Evolutionary conservation across 2,888 invertebrate species (phyloP), one percentile per base, ranked within the genome.

Genomic region (Pomacea canaliculata): DNA sequence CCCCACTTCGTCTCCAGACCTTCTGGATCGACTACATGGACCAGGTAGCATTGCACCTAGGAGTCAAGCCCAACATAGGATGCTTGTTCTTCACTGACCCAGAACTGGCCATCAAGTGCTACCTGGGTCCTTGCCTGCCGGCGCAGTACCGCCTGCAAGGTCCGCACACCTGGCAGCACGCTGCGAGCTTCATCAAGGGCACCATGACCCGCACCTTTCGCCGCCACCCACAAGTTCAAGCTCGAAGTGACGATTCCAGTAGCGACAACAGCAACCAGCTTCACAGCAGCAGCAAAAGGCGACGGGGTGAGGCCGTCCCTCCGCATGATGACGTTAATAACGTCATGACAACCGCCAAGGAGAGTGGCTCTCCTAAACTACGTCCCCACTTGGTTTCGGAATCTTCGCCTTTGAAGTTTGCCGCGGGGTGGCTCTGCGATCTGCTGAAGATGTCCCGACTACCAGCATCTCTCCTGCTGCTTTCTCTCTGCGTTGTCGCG

Each of bases 21-120:
- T 88, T 86, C 78, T 90, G 89, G 89, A 86, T 90, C 10, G 82
- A 84, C 5, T 87, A 88, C 80, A 90, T 90, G 90, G 90, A 90
- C 79, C 85, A 87, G 37, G 81, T 90, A 12, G 89, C 89, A 4
- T 59, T 75, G 8, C 76, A 85, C 73, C 84, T 89, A 48, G 88
- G 88, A 3, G 87, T 79, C 5, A 81, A 81, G 62, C 90, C 90
- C 5, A 78, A 86, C 73, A 67, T 90, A n/a, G 72, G 75, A 66
- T 62, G 66, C 10, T 27, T 81, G 56, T 10, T 80, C 49, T 67
- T 76, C 10, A 51, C n/a, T 23, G 79, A 80, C 59, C 81, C 82
- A 0, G 73, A 73, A 19, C 65, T 90, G 63, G 88, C 89, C 7
- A 19, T 87, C 8, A 79, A 87, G 5, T 90, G 89, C 76, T 82